phyloP scores from a whole-genome alignment of 2,113 vertebrate species.

The Tympanuchus pallidicinctus region DNA sequence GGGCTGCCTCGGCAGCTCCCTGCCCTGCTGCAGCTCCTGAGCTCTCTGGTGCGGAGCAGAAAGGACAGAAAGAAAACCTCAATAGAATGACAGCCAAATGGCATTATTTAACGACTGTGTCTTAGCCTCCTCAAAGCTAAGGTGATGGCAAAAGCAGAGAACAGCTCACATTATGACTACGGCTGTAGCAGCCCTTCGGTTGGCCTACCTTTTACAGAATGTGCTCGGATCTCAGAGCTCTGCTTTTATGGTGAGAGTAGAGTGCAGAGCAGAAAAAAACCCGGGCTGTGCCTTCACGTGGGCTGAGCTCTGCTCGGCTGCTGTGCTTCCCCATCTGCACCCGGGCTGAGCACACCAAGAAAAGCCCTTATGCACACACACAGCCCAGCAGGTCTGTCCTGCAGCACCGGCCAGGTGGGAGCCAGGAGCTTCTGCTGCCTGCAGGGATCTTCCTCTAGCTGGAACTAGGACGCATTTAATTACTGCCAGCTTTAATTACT shows the following conservation, averaged over 20 bases:
- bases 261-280: background rate
- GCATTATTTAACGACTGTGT: background rate
- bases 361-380: fast-evolving
- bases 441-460: background rate
- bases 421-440: background rate
- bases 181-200: fast-evolving
- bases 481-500: slow-evolving; percentile 63
- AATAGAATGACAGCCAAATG: fast-evolving
- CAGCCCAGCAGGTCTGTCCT: fast-evolving
- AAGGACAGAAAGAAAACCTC: background rate
- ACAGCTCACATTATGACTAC: fast-evolving
- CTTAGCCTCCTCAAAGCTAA: background rate
- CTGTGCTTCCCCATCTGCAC: fast-evolving
- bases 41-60: background rate
- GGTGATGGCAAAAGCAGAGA: background rate
- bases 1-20: background rate
- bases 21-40: background rate
- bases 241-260: fast-evolving
- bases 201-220: background rate
- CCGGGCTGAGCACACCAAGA: background rate
- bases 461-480: background rate
- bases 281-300: fast-evolving
- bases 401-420: background rate
- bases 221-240: fast-evolving
- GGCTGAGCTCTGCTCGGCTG: background rate